These are phyloP conservation scores for Castor canadensis DNA, from an alignment of 2,113 vertebrate genomes.

Conservation along the genomic window DNA sequence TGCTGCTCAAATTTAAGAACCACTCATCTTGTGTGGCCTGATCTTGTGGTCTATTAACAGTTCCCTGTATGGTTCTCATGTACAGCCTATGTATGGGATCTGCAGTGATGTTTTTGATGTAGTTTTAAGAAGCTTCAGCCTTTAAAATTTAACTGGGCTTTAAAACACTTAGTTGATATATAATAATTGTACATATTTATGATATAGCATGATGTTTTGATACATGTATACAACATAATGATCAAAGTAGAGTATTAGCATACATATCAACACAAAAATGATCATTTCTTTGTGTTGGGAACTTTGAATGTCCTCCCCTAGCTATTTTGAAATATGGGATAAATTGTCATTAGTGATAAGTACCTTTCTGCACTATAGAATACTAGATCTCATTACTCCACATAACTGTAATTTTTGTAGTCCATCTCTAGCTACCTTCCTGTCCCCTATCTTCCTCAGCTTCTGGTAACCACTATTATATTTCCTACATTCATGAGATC, in stretches of 20 bases:
- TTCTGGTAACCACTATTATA: neutral
- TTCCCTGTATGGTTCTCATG: neutral
- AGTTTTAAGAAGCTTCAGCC: neutral
- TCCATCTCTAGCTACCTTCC: neutral
- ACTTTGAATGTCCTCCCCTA: neutral
- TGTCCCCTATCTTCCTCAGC: neutral
- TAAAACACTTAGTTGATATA: neutral
- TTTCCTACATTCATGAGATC: no score
- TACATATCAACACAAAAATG: neutral
- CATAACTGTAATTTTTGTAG: no score
- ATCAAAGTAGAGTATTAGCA: neutral
- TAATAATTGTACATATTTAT: neutral
- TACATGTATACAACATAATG: neutral
- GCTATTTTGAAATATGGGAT: neutral
- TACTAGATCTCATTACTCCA: neutral
- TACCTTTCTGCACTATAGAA: neutral
- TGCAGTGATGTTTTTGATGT: neutral
- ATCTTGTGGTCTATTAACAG: neutral
- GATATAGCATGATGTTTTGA: neutral
- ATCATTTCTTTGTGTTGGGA: neutral
- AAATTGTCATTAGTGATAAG: neutral
- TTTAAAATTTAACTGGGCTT: neutral
- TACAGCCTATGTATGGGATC: neutral
- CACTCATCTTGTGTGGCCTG: neutral
- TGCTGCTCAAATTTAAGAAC: neutral